Conservation (phyloP, 2,797 vertebrate genomes). For the Podargus strigoides region DNA sequence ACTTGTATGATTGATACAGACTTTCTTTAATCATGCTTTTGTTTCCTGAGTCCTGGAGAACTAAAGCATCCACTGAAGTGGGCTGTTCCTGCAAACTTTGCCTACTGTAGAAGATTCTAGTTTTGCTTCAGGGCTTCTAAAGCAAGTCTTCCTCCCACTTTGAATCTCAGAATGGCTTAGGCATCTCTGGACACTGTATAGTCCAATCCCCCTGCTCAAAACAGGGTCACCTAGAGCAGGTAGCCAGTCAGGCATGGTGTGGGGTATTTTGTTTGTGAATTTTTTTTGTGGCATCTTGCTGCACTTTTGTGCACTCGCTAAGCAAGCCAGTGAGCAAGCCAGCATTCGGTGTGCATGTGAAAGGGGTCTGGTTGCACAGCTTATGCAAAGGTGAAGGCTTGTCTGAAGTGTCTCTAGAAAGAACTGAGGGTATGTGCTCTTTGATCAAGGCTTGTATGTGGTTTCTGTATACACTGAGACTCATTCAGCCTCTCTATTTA, state of each 20-base stretch:
- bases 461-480: not conserved
- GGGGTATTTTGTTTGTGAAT: not conserved
- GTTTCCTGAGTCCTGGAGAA: not conserved
- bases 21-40: not conserved
- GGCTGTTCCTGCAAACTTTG: not conserved
- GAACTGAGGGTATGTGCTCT: not conserved
- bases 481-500: slow-evolving; percentile 4
- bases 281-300: not conserved
- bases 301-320: not conserved
- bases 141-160: not conserved
- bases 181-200: not conserved
- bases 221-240: no score
- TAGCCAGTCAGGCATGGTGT: no score
- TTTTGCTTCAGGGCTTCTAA: not conserved
- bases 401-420: not conserved
- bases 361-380: not conserved
- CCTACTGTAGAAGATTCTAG: not conserved
- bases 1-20: not conserved
- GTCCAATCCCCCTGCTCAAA: not conserved
- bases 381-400: not conserved
- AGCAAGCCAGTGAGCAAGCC: not conserved
- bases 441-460: not conserved
- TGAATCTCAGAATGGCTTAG: not conserved
- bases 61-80: not conserved
- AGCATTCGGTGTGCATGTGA: not conserved